Evolutionary conservation across 2,888 invertebrate species (phyloP).

Genomic region (Odontocolon sp.): DNA sequence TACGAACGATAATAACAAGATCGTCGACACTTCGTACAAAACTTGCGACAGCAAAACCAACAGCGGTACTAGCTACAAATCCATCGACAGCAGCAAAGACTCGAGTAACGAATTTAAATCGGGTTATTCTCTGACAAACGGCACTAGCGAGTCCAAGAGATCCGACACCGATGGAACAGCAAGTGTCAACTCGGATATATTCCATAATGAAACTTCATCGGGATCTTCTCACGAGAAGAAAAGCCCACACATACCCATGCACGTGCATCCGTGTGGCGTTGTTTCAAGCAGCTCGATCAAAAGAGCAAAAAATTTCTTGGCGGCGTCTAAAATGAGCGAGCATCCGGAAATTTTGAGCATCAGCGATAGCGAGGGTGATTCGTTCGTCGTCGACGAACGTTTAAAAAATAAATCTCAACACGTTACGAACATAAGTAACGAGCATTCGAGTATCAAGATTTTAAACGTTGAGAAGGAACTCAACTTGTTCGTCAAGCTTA

Average conservation of each 20-base stretch:
- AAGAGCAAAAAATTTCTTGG: background rate
- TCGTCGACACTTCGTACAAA: constrained; percentile 50
- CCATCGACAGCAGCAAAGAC: constrained; percentile 57
- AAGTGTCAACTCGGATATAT: constrained; percentile 63
- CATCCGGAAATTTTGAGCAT: constrained; percentile 68
- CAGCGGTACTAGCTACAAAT: constrained; percentile 62
- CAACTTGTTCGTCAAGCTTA: constrained; percentile 68
- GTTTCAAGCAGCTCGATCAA: constrained; percentile 26
- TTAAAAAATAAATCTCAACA: constrained; percentile 59
- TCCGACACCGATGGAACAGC: constrained; percentile 64
- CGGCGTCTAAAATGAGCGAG: constrained; percentile 1
- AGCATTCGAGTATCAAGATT: background rate
- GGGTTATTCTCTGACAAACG: constrained; percentile 65
- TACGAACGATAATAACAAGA: constrained; percentile 22
- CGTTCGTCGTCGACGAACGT: constrained; percentile 65
- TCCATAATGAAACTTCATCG: constrained; percentile 62
- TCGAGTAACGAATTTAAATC: constrained; percentile 58
- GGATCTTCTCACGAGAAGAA: constrained; percentile 45
- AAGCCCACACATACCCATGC: too few relatives aligned
- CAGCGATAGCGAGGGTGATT: constrained; percentile 74
- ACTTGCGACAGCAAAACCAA: constrained; percentile 49
- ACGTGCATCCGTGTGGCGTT: too few relatives aligned
- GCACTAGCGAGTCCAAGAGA: constrained; percentile 64
- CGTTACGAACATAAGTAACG: background rate
- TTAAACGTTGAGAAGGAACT: constrained; percentile 70